These are phyloP conservation scores for Gymnodraco acuticeps DNA, from an alignment of 2,797 vertebrate species.

Conservation along the genomic window DNA sequence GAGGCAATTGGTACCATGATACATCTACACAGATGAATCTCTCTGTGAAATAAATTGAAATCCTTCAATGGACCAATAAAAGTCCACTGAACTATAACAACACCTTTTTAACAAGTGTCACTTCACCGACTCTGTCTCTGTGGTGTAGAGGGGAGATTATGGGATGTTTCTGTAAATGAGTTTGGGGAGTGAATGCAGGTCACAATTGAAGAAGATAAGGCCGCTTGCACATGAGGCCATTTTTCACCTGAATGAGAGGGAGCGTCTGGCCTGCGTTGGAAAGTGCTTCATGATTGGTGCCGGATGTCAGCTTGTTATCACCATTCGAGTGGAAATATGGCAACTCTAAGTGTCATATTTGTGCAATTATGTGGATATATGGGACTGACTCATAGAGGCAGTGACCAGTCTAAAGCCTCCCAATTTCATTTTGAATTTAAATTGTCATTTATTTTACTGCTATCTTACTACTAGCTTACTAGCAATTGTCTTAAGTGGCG, in stretches of 20 bases:
- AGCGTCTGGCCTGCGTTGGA: constrained; percentile 24
- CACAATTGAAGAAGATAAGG: constrained; percentile 60
- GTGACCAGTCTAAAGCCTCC: too few species aligned
- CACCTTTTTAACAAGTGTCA: constrained; percentile 45
- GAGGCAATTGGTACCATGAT: constrained; percentile 8
- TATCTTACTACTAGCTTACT: neutral
- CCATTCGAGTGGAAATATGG: neutral
- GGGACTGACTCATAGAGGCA: neutral
- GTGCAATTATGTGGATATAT: neutral
- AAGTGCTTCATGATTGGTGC: constrained; percentile 21
- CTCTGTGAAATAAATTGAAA: constrained; percentile 26
- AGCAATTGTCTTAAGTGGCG: neutral
- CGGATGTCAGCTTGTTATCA: constrained; percentile 36
- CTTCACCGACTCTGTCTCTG: constrained; percentile 1
- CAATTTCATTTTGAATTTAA: neutral
- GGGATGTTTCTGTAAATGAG: constrained; percentile 67
- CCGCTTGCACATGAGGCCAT: constrained; percentile 60
- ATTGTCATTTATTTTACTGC: too few species aligned
- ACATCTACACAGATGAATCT: constrained; percentile 16
- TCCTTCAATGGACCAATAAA: constrained; percentile 49
- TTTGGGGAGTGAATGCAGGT: constrained; percentile 59
- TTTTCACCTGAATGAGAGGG: constrained; percentile 58
- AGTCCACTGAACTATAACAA: constrained; percentile 40
- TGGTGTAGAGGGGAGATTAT: constrained; percentile 46
- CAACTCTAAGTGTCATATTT: neutral